Base-by-base conservation (phyloP, 2,888 invertebrate species). In the Clunio marinus region DNA sequence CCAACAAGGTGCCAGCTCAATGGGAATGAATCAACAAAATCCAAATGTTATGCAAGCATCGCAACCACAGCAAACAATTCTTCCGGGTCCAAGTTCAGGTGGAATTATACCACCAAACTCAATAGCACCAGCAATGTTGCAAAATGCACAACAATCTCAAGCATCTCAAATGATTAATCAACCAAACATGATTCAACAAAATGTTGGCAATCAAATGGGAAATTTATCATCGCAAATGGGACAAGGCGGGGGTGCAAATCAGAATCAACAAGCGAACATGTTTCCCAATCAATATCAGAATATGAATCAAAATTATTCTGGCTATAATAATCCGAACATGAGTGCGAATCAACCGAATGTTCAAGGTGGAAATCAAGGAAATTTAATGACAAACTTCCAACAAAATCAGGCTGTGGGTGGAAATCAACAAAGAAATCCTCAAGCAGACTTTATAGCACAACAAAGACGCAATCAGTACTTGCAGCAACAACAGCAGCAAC, bases 271-370 rank as follows among this genome's bases (percentile, higher is more conserved):
- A 55, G 55, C 22, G 5, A 46, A 15, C 22, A 66, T 66, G 55
- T 66, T 66, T 17, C 66, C 66, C 2, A 51, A 66, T 51, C 66
- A 66, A 32, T 74, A 75, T 68, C 69, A 70, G 66, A 69, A 70
- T 28, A 84, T 85, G 81, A 81, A 80, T 73, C 87, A 87, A 76
- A 84, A 83, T 73, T 88, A 87, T 73, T 82, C 82, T 51, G 84
- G 83, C 70, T 86, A 85, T 73, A 80, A 78, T 10, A 81, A 80
- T 69, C 83, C 83, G 71, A 8, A 8, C 8, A 78, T 78, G 76
- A 74, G 17, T 15, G 57, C 22, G n/a, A 63, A 74, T 62, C 80
- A 78, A 72, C 78, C 81, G 55, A 75, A 74, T 13, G 75, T 76
- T 57, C 71, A 70, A 10, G 65, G 70, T 35, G 78, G 77, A 67